phyloP scores from a whole-genome alignment of 2,888 invertebrate species.

The Yponomeuta plumbellus region DNA sequence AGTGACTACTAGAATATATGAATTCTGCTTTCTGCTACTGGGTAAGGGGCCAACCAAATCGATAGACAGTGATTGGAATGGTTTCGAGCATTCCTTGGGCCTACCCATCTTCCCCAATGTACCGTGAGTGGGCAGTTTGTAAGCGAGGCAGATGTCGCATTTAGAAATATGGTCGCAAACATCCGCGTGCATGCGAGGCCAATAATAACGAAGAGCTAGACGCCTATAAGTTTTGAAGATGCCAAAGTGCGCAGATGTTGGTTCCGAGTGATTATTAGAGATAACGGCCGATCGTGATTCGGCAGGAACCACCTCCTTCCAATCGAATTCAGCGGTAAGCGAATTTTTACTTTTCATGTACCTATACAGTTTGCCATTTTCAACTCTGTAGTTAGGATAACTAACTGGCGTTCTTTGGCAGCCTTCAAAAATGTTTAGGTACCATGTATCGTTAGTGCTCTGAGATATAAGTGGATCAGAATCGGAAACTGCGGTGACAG shows the following conservation, averaged over 20 bases:
- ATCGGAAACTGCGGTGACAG: no score
- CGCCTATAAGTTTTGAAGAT: conserved; percentile 21
- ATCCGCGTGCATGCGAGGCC: conserved; percentile 18
- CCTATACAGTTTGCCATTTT: conserved; percentile 13
- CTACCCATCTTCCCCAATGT: conserved; percentile 21
- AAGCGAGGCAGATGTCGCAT: conserved; percentile 16
- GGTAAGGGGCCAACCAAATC: conserved; percentile 17
- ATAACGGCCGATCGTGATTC: not conserved
- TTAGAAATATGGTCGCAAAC: conserved; percentile 5
- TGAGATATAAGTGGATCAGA: no score
- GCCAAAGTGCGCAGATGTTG: conserved; percentile 19
- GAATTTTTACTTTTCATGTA: conserved; percentile 3
- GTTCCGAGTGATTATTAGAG: conserved; percentile 8
- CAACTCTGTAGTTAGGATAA: conserved; percentile 14
- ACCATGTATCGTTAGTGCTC: conserved; percentile 17
- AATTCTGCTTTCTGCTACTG: conserved; percentile 8
- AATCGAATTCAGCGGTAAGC: conserved; percentile 15
- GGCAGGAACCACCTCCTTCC: conserved; percentile 17
- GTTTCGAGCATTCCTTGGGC: conserved; percentile 23
- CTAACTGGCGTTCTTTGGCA: conserved; percentile 9
- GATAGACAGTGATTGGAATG: conserved; percentile 21
- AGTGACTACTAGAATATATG: conserved; percentile 14
- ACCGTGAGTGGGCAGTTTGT: conserved; percentile 18
- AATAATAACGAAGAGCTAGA: conserved; percentile 15
- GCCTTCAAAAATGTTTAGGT: conserved; percentile 15